Evolutionary conservation across 2,113 vertebrate genomes (phyloP).

Genomic region (Cnemophilus loriae): DNA sequence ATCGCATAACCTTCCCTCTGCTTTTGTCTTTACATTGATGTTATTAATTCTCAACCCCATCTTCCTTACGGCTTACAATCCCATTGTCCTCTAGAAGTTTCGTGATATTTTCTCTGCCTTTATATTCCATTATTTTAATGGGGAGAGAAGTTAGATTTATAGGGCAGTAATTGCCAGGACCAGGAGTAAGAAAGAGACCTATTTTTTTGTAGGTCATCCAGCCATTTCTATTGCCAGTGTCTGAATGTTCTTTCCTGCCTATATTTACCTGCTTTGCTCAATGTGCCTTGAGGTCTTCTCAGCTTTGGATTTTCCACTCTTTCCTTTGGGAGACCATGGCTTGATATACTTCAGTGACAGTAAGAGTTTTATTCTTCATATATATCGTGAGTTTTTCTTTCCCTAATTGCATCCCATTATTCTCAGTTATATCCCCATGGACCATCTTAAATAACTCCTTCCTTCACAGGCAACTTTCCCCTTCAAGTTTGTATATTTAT

Average conservation of each 20-base stretch:
- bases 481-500: background rate
- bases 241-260: background rate
- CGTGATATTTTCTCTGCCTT: constrained; percentile 1
- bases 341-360: background rate
- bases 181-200: background rate
- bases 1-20: background rate
- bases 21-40: background rate
- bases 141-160: constrained; percentile 45
- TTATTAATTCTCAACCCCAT: constrained; percentile 15
- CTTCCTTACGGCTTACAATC: constrained; percentile 1
- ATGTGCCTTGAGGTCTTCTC: background rate
- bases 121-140: constrained; percentile 59
- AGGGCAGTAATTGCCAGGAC: constrained; percentile 16
- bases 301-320: background rate
- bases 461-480: background rate
- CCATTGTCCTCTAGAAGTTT: constrained; percentile 39
- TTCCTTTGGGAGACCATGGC: background rate
- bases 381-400: background rate
- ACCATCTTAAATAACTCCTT: background rate
- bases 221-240: background rate
- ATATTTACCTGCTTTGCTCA: background rate
- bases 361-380: background rate
- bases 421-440: background rate
- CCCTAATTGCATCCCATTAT: background rate
- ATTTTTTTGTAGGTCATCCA: constrained; percentile 39